A percentile compares a stretch with the other conserved stretches of the same genome.
phyloP scores from a whole-genome alignment of 2,888 invertebrate genomes.

The Liodrosophila aerea region DNA sequence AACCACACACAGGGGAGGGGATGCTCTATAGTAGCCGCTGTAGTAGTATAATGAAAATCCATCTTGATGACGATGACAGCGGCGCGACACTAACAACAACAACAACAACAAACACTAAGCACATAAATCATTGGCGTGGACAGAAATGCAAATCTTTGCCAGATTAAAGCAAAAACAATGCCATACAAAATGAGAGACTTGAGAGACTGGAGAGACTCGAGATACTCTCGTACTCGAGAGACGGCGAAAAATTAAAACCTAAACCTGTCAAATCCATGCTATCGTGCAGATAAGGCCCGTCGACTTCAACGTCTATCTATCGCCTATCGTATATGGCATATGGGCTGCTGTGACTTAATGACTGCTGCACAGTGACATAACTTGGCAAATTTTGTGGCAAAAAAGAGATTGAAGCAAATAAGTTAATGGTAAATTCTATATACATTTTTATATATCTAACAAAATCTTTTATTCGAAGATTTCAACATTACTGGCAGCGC shows the following conservation, averaged over 20 bases:
- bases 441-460: neutral
- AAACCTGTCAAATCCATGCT: constrained; percentile 70
- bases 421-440: too few relatives aligned
- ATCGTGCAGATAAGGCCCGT: constrained; percentile 60
- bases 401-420: neutral
- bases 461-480: too few relatives aligned
- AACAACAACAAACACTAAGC: constrained; percentile 35
- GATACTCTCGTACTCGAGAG: constrained; percentile 38
- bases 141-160: constrained; percentile 73
- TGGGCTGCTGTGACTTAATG: neutral
- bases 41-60: constrained; percentile 50
- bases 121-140: constrained; percentile 69
- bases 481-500: neutral
- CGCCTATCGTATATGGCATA: constrained; percentile 22
- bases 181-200: constrained; percentile 33
- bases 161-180: constrained; percentile 68
- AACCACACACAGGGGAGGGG: neutral
- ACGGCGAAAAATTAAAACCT: constrained; percentile 55
- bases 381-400: neutral
- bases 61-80: constrained; percentile 51
- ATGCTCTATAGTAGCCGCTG: neutral
- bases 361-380: constrained; percentile 12
- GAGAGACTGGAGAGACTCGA: constrained; percentile 16
- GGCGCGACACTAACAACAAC: constrained; percentile 40
- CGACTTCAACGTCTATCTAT: constrained; percentile 39